phyloP scores from a whole-genome alignment of 2,797 vertebrate genomes.

The Semotilus atromaculatus region DNA sequence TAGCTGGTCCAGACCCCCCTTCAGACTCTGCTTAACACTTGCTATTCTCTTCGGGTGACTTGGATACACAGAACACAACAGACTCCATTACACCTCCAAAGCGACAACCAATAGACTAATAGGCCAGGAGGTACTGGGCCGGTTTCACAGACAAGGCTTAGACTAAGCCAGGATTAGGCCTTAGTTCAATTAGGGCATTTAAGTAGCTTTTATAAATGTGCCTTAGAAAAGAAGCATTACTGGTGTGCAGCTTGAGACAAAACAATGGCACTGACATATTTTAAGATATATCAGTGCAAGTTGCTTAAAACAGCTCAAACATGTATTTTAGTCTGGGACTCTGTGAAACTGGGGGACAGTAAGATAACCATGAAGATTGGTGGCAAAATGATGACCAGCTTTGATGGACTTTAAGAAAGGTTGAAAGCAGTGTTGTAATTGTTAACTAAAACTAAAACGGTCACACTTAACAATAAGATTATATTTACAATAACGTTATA shows the following conservation, averaged over 20 bases:
- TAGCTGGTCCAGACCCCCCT: conserved; percentile 14
- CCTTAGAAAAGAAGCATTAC: too few relatives aligned
- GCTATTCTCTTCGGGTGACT: conserved; percentile 48
- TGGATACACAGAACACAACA: conserved; percentile 24
- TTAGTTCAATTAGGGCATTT: too few relatives aligned
- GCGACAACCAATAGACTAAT: conserved; percentile 19
- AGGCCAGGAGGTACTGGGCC: neutral
- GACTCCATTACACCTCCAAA: conserved; percentile 4
- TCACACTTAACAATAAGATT: neutral
- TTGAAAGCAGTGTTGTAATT: neutral
- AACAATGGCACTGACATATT: too few relatives aligned
- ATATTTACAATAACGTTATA: neutral
- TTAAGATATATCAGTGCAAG: too few relatives aligned
- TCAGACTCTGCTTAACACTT: conserved; percentile 42
- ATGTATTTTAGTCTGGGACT: too few relatives aligned
- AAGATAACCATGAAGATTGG: neutral
- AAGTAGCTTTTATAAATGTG: too few relatives aligned
- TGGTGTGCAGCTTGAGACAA: too few relatives aligned
- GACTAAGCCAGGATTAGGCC: too few relatives aligned
- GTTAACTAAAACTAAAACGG: neutral
- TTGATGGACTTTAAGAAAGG: neutral
- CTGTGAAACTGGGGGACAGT: neutral
- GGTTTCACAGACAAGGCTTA: too few relatives aligned
- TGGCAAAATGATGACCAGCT: neutral
- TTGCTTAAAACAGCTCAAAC: too few relatives aligned